Conservation (phyloP, 2,888 invertebrate species). For the Epistrophe grossulariae region DNA sequence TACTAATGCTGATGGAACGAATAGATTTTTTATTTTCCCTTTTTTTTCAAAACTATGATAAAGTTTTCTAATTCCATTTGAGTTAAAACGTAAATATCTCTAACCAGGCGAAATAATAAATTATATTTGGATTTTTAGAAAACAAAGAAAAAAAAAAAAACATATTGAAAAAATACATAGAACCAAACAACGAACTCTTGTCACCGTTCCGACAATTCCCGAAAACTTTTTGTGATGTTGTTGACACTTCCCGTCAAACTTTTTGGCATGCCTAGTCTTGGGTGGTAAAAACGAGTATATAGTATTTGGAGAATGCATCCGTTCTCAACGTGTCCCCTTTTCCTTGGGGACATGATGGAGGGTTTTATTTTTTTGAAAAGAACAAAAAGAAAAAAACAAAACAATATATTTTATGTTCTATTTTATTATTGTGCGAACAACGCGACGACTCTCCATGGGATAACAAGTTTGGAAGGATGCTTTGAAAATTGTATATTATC, state of each 20-base stretch:
- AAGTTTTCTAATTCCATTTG: constrained; percentile 72
- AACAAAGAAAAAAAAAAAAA: neutral
- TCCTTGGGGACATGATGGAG: neutral
- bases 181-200: constrained; percentile 50
- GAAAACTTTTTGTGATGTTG: constrained; percentile 55
- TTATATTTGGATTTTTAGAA: constrained; percentile 49
- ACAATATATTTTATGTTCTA: constrained; percentile 59
- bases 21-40: neutral
- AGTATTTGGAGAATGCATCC: constrained; percentile 22
- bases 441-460: constrained; percentile 39
- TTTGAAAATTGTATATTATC: constrained; percentile 55
- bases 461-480: constrained; percentile 43
- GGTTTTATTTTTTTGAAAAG: constrained; percentile 8
- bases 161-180: neutral
- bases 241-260: constrained; percentile 62
- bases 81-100: constrained; percentile 65
- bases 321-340: neutral
- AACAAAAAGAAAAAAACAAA: neutral
- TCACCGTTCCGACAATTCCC: constrained; percentile 50
- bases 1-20: neutral
- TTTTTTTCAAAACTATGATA: constrained; percentile 42
- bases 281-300: neutral
- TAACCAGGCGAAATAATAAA: constrained; percentile 71
- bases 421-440: constrained; percentile 59
- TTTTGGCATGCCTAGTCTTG: neutral